These are phyloP conservation scores for Neoscelio sp. DNA, from an alignment of 2,888 invertebrate genomes.

Conservation along the genomic window DNA sequence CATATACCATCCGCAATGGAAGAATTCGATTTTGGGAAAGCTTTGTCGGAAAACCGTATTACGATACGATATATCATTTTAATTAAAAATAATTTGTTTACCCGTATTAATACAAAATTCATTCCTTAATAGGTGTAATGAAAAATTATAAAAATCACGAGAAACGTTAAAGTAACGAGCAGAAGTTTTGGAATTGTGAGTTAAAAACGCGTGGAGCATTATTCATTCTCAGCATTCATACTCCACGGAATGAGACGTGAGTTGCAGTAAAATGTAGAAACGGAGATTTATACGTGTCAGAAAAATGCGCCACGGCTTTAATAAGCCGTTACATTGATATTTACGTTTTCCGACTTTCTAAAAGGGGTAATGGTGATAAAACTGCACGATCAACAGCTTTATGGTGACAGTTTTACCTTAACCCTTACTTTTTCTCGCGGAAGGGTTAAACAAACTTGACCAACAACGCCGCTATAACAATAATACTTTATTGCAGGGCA, in stretches of 20 bases:
- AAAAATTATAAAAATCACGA: conserved; percentile 32
- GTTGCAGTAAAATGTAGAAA: conserved; percentile 61
- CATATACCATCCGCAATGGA: conserved; percentile 15
- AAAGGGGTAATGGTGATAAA: conserved; percentile 75
- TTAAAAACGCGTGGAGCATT: conserved; percentile 45
- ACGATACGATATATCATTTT: conserved; percentile 23
- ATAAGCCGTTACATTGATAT: conserved; percentile 67
- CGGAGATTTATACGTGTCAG: conserved; percentile 60
- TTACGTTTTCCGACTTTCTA: conserved; percentile 60
- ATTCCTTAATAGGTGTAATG: too few species aligned
- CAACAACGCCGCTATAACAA: conserved; percentile 74
- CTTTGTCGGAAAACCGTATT: conserved; percentile 25
- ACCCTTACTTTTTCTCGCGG: conserved; percentile 71
- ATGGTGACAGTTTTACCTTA: conserved; percentile 74
- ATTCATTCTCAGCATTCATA: conserved; percentile 62
- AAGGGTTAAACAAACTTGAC: conserved; percentile 74
- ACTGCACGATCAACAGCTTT: conserved; percentile 79
- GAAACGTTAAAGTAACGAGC: conserved; percentile 37
- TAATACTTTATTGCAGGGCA: conserved; percentile 80
- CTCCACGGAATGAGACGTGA: conserved; percentile 55
- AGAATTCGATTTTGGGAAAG: conserved; percentile 17
- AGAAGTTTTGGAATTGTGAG: conserved; percentile 53
- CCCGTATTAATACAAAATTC: too few species aligned
- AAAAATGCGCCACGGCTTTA: conserved; percentile 60
- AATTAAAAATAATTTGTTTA: too few species aligned